Base-by-base conservation (phyloP, 2,888 invertebrate genomes). In the Phortica magna region DNA sequence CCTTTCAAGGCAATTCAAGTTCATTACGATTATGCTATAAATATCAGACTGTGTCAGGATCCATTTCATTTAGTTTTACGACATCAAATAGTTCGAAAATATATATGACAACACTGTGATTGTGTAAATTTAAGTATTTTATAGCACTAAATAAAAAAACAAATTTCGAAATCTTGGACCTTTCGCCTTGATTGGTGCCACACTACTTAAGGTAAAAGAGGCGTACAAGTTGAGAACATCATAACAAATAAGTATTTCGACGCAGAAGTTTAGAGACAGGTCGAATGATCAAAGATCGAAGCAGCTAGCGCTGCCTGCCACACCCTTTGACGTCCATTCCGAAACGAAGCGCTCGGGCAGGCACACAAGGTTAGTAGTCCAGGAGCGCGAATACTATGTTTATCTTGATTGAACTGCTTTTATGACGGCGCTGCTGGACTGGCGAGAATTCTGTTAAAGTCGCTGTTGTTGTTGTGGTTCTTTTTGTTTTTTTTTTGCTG, bases 21-120 rank as follows among this genome's bases (percentile, higher is more conserved):
- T 82, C 82, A 86, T 83, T 84, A 86, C 82, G 84, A 88, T 85
- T 83, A 87, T 84, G 81, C 84, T 83, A 83, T 79, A 78, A 83
- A 87, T 82, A 85, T 83, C 77, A 78, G 79, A 83, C 82, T 77
- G 78, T 12, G 39, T 17, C 19, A 12, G 41, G 10, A n/a, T 14
- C 41, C 14, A 31, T 65, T 39, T 41, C 7, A n/a, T 65, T 39
- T 22, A 22, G 9, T 4, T 65, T 65, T 65, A 65, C 17, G 31
- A 65, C 10, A 12, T 39, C 7, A 41, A 39, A 65, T 10, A 31
- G 41, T 39, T 7, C 19, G 41, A 0, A 39, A 39, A 41, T 41
- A 17, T 19, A n/a, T 12, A 19, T 12, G 41, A 61, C 22, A 22
- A 61, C 61, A 22, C 22, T 65, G 41, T 65, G 41, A 41, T 10